These are phyloP conservation scores for Chrysochloris asiatica DNA, from an alignment of 2,113 vertebrate genomes.

Conservation along the genomic window DNA sequence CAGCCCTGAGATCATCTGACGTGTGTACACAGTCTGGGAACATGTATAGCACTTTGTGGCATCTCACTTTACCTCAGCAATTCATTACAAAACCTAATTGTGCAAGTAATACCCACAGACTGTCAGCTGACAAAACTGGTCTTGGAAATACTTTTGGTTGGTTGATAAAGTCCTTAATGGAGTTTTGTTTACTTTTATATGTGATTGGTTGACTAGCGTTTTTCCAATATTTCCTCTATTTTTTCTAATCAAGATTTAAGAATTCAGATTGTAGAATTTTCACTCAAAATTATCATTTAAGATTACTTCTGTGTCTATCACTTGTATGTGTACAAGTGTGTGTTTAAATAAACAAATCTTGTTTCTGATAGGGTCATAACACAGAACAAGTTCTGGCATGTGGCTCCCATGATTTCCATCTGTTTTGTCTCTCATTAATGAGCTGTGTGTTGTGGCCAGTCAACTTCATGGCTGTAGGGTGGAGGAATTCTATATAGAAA, in stretches of 20 bases:
- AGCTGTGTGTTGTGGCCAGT: not conserved
- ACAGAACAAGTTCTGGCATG: not conserved
- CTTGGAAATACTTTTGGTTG: not conserved
- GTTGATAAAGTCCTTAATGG: not conserved
- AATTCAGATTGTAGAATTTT: not conserved
- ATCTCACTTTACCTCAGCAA: conserved; percentile 16
- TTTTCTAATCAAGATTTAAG: not conserved
- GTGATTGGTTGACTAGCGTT: not conserved
- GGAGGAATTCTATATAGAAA: not conserved
- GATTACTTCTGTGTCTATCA: not conserved
- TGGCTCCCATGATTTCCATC: not conserved
- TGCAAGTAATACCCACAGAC: not conserved
- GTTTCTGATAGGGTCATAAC: not conserved
- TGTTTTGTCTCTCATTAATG: not conserved
- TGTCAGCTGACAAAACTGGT: not conserved
- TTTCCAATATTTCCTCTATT: not conserved
- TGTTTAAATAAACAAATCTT: not conserved
- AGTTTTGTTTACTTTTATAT: not conserved
- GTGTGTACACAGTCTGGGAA: not conserved
- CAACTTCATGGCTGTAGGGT: not conserved
- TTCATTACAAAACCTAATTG: conserved; percentile 20
- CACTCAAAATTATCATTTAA: not conserved
- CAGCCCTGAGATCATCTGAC: conserved; percentile 7
- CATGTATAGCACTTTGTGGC: not conserved
- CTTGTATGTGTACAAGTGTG: not conserved